Percentiles rank a stretch among this genome's conserved stretches.
Conservation (phyloP, 2,888 invertebrate species). For the Cerceris ruficornis region DNA sequence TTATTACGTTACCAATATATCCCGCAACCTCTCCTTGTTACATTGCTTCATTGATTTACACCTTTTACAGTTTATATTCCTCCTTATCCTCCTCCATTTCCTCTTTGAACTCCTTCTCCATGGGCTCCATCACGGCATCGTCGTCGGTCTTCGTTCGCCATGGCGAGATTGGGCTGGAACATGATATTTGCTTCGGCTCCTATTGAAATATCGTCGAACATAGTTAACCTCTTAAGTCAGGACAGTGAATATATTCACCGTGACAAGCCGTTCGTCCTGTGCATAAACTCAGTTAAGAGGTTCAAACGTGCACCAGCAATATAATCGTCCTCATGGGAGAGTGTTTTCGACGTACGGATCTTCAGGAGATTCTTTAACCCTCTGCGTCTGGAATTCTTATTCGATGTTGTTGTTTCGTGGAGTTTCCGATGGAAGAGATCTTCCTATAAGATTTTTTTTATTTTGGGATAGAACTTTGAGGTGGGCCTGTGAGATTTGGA, state of each 20-base stretch:
- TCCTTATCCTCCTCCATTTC: not conserved
- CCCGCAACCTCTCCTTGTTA: conserved; percentile 47
- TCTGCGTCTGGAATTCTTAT: not conserved
- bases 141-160: conserved; percentile 6
- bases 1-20: conserved; percentile 57
- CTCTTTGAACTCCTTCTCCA: not conserved
- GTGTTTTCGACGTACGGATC: conserved; percentile 2
- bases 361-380: not conserved
- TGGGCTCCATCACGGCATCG: too few species aligned
- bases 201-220: conserved; percentile 54
- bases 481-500: too few species aligned
- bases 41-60: conserved; percentile 56
- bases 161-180: conserved; percentile 50
- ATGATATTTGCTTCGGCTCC: conserved; percentile 54
- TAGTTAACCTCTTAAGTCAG: conserved; percentile 59
- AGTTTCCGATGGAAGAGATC: too few species aligned
- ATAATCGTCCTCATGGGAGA: conserved; percentile 31
- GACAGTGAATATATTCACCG: conserved; percentile 52
- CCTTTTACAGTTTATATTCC: conserved; percentile 52
- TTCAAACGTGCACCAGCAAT: conserved; percentile 12
- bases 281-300: conserved; percentile 44
- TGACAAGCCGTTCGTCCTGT: conserved; percentile 48
- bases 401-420: too few species aligned
- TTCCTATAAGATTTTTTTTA: too few species aligned
- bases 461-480: too few species aligned